A percentile compares a stretch with the other conserved stretches of the same genome.
Evolutionary conservation across 1,140 invertebrate species (phyloP).

Genomic region (Ostrea edulis): DNA sequence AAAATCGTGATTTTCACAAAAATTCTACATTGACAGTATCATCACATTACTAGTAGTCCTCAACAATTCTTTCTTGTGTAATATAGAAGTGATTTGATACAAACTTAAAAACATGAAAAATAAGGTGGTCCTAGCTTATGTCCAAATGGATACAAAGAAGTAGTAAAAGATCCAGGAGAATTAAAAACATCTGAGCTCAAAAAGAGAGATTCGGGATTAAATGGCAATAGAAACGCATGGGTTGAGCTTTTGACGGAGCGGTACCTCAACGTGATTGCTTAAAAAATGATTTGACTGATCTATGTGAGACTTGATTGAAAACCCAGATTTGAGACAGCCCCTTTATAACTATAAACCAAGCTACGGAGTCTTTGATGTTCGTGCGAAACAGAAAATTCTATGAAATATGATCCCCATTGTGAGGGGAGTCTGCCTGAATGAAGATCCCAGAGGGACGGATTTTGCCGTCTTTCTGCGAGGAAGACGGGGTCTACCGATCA

Average conservation of each 20-base stretch:
- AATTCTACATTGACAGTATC: no score
- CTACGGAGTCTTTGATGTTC: conserved; percentile 17
- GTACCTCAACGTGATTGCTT: not conserved
- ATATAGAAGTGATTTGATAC: no score
- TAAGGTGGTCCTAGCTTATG: no score
- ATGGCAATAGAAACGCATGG: conserved; percentile 26
- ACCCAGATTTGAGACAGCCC: conserved; percentile 26
- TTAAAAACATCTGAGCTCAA: not conserved
- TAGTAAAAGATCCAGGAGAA: not conserved
- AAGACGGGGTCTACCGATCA: conserved; percentile 6
- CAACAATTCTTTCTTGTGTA: no score
- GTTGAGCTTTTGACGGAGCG: not conserved
- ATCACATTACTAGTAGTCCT: no score
- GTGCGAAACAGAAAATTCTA: conserved; percentile 32
- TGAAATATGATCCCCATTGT: not conserved
- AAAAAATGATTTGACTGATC: conserved; percentile 30
- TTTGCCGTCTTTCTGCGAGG: not conserved
- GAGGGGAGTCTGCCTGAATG: conserved; percentile 3
- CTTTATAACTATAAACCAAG: conserved; percentile 30
- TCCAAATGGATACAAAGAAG: no score
- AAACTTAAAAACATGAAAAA: no score
- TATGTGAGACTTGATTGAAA: conserved; percentile 25
- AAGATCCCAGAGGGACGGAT: conserved; percentile 30
- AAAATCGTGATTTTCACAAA: no score
- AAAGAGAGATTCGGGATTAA: not conserved